phyloP scores from a whole-genome alignment of 2,888 invertebrate genomes.

The Netelia melanura region DNA sequence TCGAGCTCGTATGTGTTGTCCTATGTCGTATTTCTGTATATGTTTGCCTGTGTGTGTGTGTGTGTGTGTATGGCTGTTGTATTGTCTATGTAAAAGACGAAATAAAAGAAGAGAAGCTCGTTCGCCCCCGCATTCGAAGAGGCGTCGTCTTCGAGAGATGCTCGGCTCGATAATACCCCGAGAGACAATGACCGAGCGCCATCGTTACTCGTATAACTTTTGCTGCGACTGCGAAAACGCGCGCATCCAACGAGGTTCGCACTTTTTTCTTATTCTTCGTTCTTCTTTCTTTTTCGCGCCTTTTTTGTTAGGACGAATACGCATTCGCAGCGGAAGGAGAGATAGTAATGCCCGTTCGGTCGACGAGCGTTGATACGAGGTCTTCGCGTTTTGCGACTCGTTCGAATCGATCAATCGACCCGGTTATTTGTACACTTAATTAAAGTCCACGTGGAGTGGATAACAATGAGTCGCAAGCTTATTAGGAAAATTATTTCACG shows the following conservation, averaged over 20 bases:
- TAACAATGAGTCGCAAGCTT: too few relatives aligned
- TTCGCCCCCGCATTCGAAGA: slow-evolving; percentile 80
- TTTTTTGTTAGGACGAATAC: background rate
- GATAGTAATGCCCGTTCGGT: slow-evolving; percentile 23
- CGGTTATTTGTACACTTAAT: background rate
- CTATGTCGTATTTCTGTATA: slow-evolving; percentile 1
- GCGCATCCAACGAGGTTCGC: slow-evolving; percentile 66
- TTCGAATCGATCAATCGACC: slow-evolving; percentile 31
- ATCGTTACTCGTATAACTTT: slow-evolving; percentile 76
- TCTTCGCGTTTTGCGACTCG: background rate
- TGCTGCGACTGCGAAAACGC: slow-evolving; percentile 70
- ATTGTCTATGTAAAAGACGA: slow-evolving; percentile 54
- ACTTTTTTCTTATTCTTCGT: slow-evolving; percentile 28
- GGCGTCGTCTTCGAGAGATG: slow-evolving; percentile 79
- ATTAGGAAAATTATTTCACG: too few relatives aligned
- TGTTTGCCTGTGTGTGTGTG: slow-evolving; percentile 19
- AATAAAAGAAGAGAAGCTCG: slow-evolving; percentile 69
- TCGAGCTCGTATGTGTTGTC: background rate
- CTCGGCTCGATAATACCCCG: slow-evolving; percentile 78
- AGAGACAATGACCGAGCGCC: slow-evolving; percentile 81
- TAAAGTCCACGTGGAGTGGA: too few relatives aligned
- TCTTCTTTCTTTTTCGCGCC: slow-evolving; percentile 3
- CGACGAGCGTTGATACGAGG: background rate
- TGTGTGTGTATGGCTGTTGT: slow-evolving; percentile 19
- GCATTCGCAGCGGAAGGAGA: slow-evolving; percentile 18